These are phyloP conservation scores for Tretioscincus oriximinensis DNA, from an alignment of 2,113 vertebrate species.

Conservation along the genomic window DNA sequence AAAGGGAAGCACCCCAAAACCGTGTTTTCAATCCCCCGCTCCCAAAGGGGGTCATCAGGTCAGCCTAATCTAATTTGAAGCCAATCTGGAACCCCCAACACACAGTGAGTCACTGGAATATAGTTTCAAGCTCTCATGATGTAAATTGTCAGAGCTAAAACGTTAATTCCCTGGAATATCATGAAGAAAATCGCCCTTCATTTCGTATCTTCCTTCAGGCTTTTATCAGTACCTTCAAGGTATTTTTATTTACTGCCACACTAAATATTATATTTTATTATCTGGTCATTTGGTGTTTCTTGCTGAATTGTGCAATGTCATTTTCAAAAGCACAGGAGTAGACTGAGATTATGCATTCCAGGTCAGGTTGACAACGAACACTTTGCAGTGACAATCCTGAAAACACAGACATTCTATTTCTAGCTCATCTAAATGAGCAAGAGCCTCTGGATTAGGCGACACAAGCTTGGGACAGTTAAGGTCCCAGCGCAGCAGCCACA, in stretches of 20 bases:
- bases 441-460: slow-evolving; percentile 7
- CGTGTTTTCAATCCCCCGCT: no score
- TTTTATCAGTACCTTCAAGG: neutral
- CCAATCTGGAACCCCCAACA: neutral
- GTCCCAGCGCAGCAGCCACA: neutral
- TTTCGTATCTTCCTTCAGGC: neutral
- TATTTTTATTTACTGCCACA: neutral
- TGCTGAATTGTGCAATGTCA: neutral
- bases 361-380: neutral
- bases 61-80: neutral
- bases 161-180: neutral
- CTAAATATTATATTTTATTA: neutral
- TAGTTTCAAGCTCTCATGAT: neutral
- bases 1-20: no score
- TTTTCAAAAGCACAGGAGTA: neutral
- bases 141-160: no score
- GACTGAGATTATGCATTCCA: neutral
- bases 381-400: slow-evolving; percentile 16
- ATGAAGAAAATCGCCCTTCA: neutral
- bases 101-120: neutral
- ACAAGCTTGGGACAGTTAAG: slow-evolving; percentile 3
- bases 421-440: slow-evolving; percentile 8
- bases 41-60: no score
- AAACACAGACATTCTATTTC: slow-evolving; percentile 3
- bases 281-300: neutral